Evolutionary conservation across 2,113 vertebrate species (phyloP).

Genomic region (Pseudorhombus dupliciocellatus): DNA sequence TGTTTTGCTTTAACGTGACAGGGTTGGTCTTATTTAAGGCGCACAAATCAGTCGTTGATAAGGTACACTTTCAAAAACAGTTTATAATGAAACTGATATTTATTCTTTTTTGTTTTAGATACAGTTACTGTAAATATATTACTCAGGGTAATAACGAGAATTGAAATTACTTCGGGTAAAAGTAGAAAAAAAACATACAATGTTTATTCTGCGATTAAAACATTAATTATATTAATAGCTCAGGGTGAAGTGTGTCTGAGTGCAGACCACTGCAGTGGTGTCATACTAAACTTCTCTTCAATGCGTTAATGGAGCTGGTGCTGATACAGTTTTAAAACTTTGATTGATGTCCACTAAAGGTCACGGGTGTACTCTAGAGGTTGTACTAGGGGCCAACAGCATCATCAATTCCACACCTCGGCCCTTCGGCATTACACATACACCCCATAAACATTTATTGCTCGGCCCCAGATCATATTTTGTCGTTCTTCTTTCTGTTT

Average conservation of each 20-base stretch:
- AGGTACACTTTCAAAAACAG: neutral
- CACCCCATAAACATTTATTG: neutral
- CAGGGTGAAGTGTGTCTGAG: neutral
- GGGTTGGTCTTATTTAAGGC: neutral
- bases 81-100: neutral
- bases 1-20: neutral
- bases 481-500: neutral
- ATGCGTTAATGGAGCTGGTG: slow-evolving; percentile 52
- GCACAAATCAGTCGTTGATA: neutral
- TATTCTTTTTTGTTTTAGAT: no score
- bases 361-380: slow-evolving; percentile 19
- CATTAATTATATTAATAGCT: neutral
- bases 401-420: slow-evolving; percentile 25
- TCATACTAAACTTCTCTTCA: slow-evolving; percentile 44
- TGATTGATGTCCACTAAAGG: slow-evolving; percentile 59
- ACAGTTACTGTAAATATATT: no score
- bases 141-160: no score
- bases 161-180: no score
- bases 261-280: neutral
- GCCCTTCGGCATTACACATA: slow-evolving; percentile 13
- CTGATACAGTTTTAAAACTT: slow-evolving; percentile 43
- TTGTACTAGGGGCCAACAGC: slow-evolving; percentile 14
- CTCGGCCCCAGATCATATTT: neutral
- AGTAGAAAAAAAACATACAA: no score
- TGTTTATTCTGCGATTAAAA: no score